Base-by-base conservation (phyloP, 1,140 invertebrate genomes). In the Drosophila tropicalis region DNA sequence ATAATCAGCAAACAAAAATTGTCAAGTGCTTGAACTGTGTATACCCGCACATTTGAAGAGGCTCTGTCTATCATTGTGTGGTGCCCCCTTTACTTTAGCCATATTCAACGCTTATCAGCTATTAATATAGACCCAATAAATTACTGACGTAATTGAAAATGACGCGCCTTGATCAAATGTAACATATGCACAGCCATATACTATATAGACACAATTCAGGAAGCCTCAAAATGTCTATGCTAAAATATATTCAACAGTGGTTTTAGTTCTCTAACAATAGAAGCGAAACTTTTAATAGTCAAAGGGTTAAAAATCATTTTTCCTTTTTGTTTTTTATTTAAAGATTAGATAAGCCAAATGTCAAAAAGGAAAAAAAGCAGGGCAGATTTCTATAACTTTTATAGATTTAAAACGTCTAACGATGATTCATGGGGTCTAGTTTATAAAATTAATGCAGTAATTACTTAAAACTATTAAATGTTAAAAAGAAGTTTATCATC, bases 61-160 rank as follows among this genome's bases (percentile, higher is more conserved):
- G 44, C 9, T 51, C 44, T 51, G 44, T 51, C 44, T 51, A 51
- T 51, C 44, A 51, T 51, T 51, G 19, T 51, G 36, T 39, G 12
- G 7, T 36, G 34, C 7, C 10, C 7, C 7, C 7, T 51, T 19
- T 51, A 6, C 17, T 51, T 51, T 51, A 12, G 44, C 44, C 9
- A 51, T 51, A 51, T 51, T 51, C 17, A 51, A 51, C 44, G 44
- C 44, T 51, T 51, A 51, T 51, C 44, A 51, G 44, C 44, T 22
- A 22, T 22, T 51, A 22, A 51, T 51, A 51, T 51, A 12, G 44
- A 29, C 44, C 44, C 19, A 51, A 51, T 51, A 51, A 22, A 51
- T 51, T 51, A 51, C 44, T 51, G 44, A 51, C 44, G 44, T 51
- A 51, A 51, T 51, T 51, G 44, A 51, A 51, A 51, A 15, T 22